Conservation (phyloP, 2,888 invertebrate species). For the Drosophila longiperda region DNA sequence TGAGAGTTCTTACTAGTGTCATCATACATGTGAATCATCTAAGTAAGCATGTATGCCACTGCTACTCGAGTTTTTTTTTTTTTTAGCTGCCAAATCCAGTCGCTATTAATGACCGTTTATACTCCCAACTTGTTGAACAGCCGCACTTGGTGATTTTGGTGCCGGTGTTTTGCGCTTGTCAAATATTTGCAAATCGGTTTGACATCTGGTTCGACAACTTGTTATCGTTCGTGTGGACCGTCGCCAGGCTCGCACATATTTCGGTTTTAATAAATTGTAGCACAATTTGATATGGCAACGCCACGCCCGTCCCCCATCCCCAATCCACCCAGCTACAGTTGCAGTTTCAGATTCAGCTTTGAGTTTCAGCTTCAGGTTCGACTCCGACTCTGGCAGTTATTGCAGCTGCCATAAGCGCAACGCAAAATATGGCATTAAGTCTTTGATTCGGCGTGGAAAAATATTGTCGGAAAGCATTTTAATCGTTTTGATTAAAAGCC, state of each 20-base stretch:
- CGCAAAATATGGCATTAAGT: constrained; percentile 76
- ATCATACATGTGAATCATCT: constrained; percentile 14
- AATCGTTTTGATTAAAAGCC: constrained; percentile 80
- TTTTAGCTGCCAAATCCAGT: constrained; percentile 15
- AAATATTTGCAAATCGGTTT: constrained; percentile 83
- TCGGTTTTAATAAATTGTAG: constrained; percentile 81
- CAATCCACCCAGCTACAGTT: neutral
- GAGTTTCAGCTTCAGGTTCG: constrained; percentile 33
- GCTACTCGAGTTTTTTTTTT: constrained; percentile 19
- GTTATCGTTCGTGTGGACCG: constrained; percentile 69
- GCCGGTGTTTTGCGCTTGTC: constrained; percentile 78
- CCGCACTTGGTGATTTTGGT: constrained; percentile 38
- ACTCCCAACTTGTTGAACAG: constrained; percentile 38
- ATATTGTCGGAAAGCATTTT: constrained; percentile 81
- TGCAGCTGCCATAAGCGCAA: constrained; percentile 73
- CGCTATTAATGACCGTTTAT: constrained; percentile 42
- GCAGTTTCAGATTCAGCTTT: constrained; percentile 32
- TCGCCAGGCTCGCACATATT: constrained; percentile 67
- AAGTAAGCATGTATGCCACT: constrained; percentile 1
- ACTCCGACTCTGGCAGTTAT: constrained; percentile 43
- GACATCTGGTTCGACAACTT: constrained; percentile 81
- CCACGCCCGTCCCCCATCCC: constrained; percentile 49
- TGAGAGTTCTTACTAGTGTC: neutral
- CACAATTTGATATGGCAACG: constrained; percentile 78
- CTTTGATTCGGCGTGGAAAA: constrained; percentile 81